Percentiles rank a stretch among this genome's conserved stretches.
Evolutionary conservation across 2,888 invertebrate species (phyloP).

Genomic region (Antheraea yamamai): DNA sequence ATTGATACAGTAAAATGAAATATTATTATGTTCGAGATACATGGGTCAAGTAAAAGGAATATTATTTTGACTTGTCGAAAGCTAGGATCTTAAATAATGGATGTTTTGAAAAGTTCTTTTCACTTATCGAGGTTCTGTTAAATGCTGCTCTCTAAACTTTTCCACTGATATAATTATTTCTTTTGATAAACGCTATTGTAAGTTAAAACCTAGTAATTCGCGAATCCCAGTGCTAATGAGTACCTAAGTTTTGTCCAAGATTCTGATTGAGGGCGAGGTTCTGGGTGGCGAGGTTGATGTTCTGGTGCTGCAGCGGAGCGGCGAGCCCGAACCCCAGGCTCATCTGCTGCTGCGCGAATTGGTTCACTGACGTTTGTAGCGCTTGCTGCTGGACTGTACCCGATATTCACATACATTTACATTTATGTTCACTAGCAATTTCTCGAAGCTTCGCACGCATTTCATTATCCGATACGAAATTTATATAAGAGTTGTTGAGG

Average conservation of each 20-base stretch:
- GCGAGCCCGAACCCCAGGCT: constrained; percentile 51
- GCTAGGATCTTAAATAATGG: no score
- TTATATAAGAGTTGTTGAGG: no score
- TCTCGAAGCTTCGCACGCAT: no score
- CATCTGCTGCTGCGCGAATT: constrained; percentile 53
- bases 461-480: no score
- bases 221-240: neutral
- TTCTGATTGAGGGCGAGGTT: constrained; percentile 65
- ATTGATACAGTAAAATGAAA: no score
- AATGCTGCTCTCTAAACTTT: no score
- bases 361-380: constrained; percentile 57
- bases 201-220: neutral
- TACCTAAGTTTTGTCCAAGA: constrained; percentile 66
- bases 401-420: neutral
- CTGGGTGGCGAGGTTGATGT: constrained; percentile 50
- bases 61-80: no score
- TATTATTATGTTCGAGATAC: no score
- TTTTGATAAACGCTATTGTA: neutral
- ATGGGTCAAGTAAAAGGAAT: no score
- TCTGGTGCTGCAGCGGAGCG: constrained; percentile 49
- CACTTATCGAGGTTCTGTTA: no score
- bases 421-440: neutral
- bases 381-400: constrained; percentile 66
- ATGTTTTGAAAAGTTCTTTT: no score
- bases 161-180: neutral